phyloP scores from a whole-genome alignment of 2,797 vertebrate species.

The Pangasius larnaudii region DNA sequence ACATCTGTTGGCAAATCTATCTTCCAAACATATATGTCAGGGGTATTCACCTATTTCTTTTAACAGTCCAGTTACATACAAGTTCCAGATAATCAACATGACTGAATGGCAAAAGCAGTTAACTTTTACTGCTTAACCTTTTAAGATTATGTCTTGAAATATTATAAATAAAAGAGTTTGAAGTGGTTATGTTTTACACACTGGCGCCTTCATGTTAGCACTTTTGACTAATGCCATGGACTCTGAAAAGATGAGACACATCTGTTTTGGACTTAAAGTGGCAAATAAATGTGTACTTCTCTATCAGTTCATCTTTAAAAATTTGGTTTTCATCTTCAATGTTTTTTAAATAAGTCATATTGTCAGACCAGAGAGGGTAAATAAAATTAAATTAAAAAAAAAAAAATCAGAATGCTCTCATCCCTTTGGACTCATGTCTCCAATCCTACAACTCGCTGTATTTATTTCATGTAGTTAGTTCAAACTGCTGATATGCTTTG shows the following conservation, averaged over 20 bases:
- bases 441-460: neutral
- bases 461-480: neutral
- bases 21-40: neutral
- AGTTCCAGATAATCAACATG: neutral
- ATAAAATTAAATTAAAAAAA: neutral
- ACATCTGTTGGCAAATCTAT: neutral
- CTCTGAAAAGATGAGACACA: neutral
- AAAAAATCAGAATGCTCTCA: too few relatives aligned
- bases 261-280: neutral
- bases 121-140: neutral
- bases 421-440: neutral
- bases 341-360: neutral
- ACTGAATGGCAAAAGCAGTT: neutral
- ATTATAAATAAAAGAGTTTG: neutral
- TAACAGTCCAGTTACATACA: neutral
- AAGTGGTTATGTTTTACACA: neutral
- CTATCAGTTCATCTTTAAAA: neutral
- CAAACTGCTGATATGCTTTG: neutral
- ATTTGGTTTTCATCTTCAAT: neutral
- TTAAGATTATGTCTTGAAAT: neutral
- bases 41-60: neutral
- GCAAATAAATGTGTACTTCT: neutral
- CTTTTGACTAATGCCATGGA: neutral
- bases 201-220: neutral
- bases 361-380: neutral